Evolutionary conservation across 2,113 vertebrate species (phyloP).

Genomic region (Glaucidium brasilianum): DNA sequence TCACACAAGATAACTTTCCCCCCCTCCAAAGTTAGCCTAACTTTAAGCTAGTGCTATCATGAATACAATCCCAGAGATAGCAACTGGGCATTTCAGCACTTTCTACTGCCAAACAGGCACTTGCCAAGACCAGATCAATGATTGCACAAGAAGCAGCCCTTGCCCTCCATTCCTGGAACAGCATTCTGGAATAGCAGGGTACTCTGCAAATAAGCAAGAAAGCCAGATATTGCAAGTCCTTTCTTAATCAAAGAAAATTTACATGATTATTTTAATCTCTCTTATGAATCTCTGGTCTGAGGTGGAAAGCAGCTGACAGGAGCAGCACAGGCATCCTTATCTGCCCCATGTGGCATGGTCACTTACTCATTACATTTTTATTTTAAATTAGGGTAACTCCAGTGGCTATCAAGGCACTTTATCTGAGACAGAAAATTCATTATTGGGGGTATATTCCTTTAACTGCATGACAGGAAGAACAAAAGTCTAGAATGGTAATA

Average conservation of each 20-base stretch:
- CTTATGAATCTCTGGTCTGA: background rate
- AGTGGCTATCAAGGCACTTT: background rate
- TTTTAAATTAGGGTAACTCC: background rate
- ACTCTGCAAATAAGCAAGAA: constrained; percentile 41
- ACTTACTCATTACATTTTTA: background rate
- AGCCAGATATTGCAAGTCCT: background rate
- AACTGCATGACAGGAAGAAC: background rate
- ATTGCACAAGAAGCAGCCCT: constrained; percentile 42
- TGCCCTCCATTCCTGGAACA: background rate
- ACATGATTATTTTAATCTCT: background rate
- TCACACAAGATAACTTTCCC: background rate
- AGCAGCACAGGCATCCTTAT: background rate
- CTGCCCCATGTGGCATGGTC: background rate
- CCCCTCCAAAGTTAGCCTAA: background rate
- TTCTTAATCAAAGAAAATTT: constrained; percentile 23
- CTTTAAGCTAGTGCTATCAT: background rate
- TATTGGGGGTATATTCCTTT: background rate
- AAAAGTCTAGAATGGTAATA: background rate
- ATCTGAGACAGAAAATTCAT: background rate
- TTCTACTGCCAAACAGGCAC: background rate
- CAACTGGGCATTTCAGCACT: constrained; percentile 11
- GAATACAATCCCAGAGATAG: background rate
- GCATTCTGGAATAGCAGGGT: background rate
- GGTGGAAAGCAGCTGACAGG: background rate
- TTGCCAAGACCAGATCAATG: constrained; percentile 43